Evolutionary conservation across 2,797 vertebrate species (phyloP).

Genomic region (Myotis pilosus): DNA sequence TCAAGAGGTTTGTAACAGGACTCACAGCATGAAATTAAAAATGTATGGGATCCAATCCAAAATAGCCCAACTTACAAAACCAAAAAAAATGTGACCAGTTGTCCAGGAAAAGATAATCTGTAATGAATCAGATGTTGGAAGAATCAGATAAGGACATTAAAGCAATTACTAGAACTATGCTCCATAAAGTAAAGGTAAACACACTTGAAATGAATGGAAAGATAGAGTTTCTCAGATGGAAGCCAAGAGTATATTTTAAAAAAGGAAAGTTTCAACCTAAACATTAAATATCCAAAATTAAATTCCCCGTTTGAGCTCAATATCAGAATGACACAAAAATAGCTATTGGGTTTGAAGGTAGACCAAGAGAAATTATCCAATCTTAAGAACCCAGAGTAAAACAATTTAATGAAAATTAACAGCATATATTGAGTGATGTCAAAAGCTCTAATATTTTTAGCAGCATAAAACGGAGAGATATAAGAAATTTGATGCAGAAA

Average conservation of each 20-base stretch:
- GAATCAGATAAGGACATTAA: background rate
- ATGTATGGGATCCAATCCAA: no score
- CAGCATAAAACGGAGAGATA: background rate
- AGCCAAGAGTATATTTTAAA: background rate
- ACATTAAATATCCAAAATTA: background rate
- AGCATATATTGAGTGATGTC: background rate
- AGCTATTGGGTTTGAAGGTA: background rate
- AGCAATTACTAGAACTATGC: background rate
- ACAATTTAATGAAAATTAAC: background rate
- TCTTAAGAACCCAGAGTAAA: background rate
- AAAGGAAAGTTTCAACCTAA: background rate
- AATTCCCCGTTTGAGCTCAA: background rate
- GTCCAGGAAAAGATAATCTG: background rate
- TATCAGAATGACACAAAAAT: background rate
- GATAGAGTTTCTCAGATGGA: background rate
- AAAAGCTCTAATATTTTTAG: background rate
- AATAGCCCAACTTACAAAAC: background rate
- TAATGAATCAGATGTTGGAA: background rate
- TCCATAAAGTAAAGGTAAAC: background rate
- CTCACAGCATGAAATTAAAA: background rate
- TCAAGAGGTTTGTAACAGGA: background rate
- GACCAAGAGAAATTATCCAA: background rate
- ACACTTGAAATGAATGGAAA: no score
- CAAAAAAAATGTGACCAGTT: no score
- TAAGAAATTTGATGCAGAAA: background rate